Evolutionary conservation across 2,888 invertebrate species (phyloP).

Genomic region (Chirona hameri): DNA sequence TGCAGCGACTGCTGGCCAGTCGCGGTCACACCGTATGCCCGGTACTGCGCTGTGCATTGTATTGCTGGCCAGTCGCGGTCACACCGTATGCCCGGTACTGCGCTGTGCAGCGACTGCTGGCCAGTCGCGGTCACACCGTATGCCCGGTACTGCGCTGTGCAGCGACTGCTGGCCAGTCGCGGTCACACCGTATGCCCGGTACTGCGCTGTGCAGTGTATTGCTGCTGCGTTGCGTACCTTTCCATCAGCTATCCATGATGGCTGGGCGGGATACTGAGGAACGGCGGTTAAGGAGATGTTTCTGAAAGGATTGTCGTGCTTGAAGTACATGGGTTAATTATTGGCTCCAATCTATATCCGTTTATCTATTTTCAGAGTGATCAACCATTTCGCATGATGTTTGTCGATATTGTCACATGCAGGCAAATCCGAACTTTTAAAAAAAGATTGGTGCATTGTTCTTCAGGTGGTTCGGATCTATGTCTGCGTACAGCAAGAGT

Average conservation of each 20-base stretch:
- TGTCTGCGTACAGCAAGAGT: background rate
- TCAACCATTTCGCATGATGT: background rate
- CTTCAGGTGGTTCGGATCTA: background rate
- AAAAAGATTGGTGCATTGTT: background rate
- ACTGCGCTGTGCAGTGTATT: background rate
- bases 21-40: background rate
- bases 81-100: accelerated
- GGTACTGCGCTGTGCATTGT: no score
- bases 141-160: no score
- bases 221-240: no score
- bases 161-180: background rate
- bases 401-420: background rate
- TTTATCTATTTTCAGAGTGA: background rate
- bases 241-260: no score
- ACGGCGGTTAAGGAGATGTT: no score
- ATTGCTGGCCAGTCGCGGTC: background rate
- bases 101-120: background rate
- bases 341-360: background rate
- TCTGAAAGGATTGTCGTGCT: background rate
- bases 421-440: no score
- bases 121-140: accelerated
- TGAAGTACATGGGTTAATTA: background rate
- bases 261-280: no score
- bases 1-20: background rate
- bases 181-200: accelerated